phyloP scores from a whole-genome alignment of 2,888 invertebrate genomes.

The Pristionchus maxplancki region DNA sequence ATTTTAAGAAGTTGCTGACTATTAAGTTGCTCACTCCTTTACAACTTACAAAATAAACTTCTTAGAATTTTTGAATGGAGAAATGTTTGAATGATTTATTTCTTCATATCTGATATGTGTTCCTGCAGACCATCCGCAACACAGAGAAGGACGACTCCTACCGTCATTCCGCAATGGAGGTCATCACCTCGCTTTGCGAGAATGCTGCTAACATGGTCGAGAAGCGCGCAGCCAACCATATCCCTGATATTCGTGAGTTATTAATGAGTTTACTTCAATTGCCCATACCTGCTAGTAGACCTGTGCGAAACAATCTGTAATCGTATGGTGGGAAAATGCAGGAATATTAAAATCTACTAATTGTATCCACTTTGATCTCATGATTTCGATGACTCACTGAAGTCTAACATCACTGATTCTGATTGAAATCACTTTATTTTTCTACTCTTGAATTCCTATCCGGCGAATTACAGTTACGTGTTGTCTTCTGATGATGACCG shows the following conservation, averaged over 20 bases:
- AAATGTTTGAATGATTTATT: background rate
- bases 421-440: no score
- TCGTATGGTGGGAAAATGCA: constrained; percentile 41
- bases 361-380: no score
- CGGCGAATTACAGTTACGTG: constrained; percentile 86
- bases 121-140: constrained; percentile 72
- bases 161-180: constrained; percentile 92
- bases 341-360: background rate
- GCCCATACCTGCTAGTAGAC: constrained; percentile 43
- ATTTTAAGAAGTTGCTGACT: no score
- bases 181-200: constrained; percentile 89
- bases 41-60: no score
- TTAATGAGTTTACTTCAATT: no score
- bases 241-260: constrained; percentile 82
- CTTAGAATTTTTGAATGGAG: no score
- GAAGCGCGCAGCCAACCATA: constrained; percentile 90
- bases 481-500: constrained; percentile 94
- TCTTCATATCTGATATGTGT: no score
- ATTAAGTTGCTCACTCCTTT: no score
- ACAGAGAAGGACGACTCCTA: constrained; percentile 82
- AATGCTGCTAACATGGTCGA: constrained; percentile 96
- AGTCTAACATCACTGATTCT: no score
- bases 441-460: no score
- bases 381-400: no score
- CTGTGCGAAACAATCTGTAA: background rate